Evolutionary conservation across 2,797 vertebrate genomes (phyloP).

Genomic region (Lagorchestes hirsutus): DNA sequence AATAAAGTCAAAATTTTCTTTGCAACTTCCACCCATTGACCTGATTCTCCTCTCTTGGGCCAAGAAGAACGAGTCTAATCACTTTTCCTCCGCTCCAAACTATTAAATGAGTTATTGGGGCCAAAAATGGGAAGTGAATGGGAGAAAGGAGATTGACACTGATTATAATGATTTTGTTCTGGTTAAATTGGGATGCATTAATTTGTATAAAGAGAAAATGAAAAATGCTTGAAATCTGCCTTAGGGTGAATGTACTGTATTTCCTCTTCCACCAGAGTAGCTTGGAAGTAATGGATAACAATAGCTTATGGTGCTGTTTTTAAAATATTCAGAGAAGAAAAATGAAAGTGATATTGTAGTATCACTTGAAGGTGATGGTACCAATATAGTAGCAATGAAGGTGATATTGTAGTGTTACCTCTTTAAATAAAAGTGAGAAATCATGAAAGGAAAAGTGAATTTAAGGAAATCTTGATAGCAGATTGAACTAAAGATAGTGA

Average conservation of each 20-base stretch:
- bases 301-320: background rate
- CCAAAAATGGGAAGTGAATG: background rate
- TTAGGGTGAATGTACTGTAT: background rate
- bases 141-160: background rate
- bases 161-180: background rate
- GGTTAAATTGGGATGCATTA: background rate
- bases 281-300: background rate
- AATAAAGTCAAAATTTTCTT: background rate
- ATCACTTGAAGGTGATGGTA: background rate
- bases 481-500: background rate
- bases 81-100: background rate
- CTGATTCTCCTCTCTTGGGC: background rate
- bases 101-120: background rate
- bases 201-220: background rate
- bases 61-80: background rate
- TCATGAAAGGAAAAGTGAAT: background rate
- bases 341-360: background rate
- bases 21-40: background rate
- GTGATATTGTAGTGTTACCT: background rate
- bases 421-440: background rate
- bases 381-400: background rate
- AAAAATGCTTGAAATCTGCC: background rate
- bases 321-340: background rate
- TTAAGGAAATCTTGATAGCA: background rate
- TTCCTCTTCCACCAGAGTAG: background rate